Evolutionary conservation across 2,888 invertebrate species (phyloP).

Genomic region (Vesta saturnalis): DNA sequence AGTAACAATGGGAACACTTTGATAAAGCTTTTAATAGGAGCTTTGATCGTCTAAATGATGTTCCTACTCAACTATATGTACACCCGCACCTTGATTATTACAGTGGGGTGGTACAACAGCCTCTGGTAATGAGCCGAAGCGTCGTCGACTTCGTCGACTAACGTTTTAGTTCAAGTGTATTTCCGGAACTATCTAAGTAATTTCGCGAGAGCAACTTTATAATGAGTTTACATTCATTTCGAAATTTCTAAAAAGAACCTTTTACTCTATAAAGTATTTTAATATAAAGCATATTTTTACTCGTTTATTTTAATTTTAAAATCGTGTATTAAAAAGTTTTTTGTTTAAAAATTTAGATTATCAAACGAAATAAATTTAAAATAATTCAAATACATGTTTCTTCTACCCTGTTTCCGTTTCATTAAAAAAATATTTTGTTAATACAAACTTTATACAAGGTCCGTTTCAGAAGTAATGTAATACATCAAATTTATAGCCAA

Average conservation of each 20-base stretch:
- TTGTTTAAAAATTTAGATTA: too few species aligned
- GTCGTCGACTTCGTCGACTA: conserved; percentile 20
- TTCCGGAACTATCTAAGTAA: conserved; percentile 14
- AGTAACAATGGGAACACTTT: conserved; percentile 31
- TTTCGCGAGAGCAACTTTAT: not conserved
- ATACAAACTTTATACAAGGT: too few species aligned
- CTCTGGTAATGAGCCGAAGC: conserved; percentile 30
- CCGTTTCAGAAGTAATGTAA: too few species aligned
- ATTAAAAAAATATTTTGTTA: too few species aligned
- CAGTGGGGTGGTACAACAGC: conserved; percentile 17
- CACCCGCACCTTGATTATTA: conserved; percentile 34
- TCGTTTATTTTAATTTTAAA: not conserved
- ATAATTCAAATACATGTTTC: too few species aligned
- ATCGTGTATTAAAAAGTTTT: too few species aligned
- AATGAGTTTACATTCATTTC: conserved; percentile 6
- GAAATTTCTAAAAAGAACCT: not conserved
- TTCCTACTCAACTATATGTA: conserved; percentile 23
- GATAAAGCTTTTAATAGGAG: conserved; percentile 34
- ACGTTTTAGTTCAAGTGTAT: conserved; percentile 20
- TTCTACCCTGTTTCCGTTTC: too few species aligned
- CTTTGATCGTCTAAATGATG: conserved; percentile 38
- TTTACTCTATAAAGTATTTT: not conserved
- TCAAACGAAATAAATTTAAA: too few species aligned
- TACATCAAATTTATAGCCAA: too few species aligned
- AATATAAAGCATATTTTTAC: not conserved